Percentiles rank a stretch among this genome's conserved stretches.
phyloP scores from a whole-genome alignment of 2,797 vertebrate species.

The Chromobotia macracanthus region DNA sequence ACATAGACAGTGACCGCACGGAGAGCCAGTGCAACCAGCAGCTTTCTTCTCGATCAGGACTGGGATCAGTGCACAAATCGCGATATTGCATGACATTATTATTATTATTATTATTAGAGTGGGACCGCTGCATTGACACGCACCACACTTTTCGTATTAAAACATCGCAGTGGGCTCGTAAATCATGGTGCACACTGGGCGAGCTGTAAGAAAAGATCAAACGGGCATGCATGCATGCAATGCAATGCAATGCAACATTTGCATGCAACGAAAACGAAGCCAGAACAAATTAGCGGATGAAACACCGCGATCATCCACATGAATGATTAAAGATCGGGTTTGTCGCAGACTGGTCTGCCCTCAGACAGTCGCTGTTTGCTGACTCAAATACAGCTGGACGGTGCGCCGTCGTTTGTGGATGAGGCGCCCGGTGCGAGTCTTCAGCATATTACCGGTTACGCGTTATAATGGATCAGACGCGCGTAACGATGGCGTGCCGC shows the following conservation, averaged over 20 bases:
- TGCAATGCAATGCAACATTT: too few species aligned
- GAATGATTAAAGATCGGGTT: constrained; percentile 5
- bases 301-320: constrained; percentile 46
- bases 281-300: background rate
- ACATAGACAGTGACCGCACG: constrained; percentile 30
- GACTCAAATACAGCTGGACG: constrained; percentile 43
- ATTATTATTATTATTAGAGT: background rate
- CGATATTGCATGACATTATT: too few species aligned
- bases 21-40: constrained; percentile 15
- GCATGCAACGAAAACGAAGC: constrained; percentile 36
- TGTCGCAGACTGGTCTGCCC: constrained; percentile 1
- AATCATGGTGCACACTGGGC: constrained; percentile 6
- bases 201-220: constrained; percentile 46
- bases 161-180: constrained; percentile 59
- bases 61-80: background rate
- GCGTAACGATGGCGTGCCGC: constrained; percentile 59
- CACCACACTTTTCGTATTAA: background rate
- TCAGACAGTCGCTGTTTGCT: constrained; percentile 24
- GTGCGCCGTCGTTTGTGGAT: constrained; percentile 16
- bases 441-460: constrained; percentile 67
- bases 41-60: too few species aligned
- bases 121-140: background rate
- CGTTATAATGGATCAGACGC: constrained; percentile 62
- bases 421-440: constrained; percentile 43
- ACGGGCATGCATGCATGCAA: constrained; percentile 48